A percentile compares a stretch with the other conserved stretches of the same genome.
phyloP scores from a whole-genome alignment of 1,140 invertebrate species.

The Drosophila pectinifera region DNA sequence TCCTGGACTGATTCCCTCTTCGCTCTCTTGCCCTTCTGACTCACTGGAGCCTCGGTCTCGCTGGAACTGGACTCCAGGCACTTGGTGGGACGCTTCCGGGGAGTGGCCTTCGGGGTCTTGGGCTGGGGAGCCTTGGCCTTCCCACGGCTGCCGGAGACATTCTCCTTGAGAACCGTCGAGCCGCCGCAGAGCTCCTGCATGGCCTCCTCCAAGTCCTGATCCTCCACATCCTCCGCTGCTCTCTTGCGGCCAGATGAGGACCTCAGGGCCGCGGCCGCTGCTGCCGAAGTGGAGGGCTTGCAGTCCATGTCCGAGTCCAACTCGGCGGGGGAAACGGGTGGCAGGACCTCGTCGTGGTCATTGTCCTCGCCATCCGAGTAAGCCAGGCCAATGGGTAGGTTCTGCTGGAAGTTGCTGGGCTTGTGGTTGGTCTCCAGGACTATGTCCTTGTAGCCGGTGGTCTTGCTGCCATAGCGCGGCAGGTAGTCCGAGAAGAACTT shows the following conservation, averaged over 20 bases:
- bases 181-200: constrained; percentile 58
- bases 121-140: constrained; percentile 7
- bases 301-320: not conserved
- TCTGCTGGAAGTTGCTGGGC: constrained; percentile 57
- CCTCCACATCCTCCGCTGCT: constrained; percentile 30
- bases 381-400: constrained; percentile 57
- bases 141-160: not conserved
- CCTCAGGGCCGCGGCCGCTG: not conserved
- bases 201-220: constrained; percentile 57
- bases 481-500: constrained; percentile 59
- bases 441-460: constrained; percentile 55
- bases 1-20: not conserved
- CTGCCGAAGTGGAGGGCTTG: constrained; percentile 26
- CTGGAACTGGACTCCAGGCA: constrained; percentile 11
- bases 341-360: constrained; percentile 10
- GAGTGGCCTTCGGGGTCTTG: not conserved
- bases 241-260: not conserved
- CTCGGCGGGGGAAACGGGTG: not conserved
- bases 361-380: constrained; percentile 62
- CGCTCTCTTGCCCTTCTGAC: not conserved
- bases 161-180: not conserved
- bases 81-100: constrained; percentile 4
- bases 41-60: constrained; percentile 6
- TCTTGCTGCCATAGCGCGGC: constrained; percentile 62
- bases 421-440: constrained; percentile 56